These are phyloP conservation scores for Allacma fusca DNA, from an alignment of 2,888 invertebrate species.

Conservation along the genomic window DNA sequence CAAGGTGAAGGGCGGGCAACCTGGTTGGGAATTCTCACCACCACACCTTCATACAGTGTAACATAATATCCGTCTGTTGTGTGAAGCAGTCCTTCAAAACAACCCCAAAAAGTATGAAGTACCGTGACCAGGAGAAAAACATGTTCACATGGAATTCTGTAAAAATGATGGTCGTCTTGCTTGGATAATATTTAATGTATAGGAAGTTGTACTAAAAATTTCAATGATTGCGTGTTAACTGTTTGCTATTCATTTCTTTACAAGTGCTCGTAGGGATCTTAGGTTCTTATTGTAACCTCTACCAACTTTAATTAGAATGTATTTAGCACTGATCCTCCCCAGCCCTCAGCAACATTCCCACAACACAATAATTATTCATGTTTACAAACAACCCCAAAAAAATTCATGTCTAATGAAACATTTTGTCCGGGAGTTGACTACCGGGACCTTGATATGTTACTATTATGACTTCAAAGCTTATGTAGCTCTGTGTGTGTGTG, in stretches of 20 bases:
- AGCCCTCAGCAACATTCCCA: too few relatives aligned
- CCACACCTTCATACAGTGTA: too few relatives aligned
- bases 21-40: too few relatives aligned
- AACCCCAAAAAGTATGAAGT: conserved; percentile 1
- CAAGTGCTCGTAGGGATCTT: not conserved
- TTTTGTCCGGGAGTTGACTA: too few relatives aligned
- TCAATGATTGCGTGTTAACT: not conserved
- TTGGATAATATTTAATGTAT: not conserved
- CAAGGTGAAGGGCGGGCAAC: not conserved
- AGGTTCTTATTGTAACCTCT: not conserved
- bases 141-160: not conserved
- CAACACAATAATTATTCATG: too few relatives aligned
- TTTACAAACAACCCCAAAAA: too few relatives aligned
- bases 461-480: too few relatives aligned
- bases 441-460: too few relatives aligned
- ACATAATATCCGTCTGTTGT: not conserved
- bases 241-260: not conserved
- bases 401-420: too few relatives aligned
- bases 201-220: not conserved
- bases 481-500: too few relatives aligned
- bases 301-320: not conserved
- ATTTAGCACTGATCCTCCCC: too few relatives aligned
- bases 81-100: not conserved
- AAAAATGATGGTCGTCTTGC: not conserved
- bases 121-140: conserved; percentile 1